A percentile compares a stretch with the other conserved stretches of the same genome.
These are phyloP conservation scores for Penaeus chinensis DNA, from an alignment of 1,140 invertebrate genomes.

Conservation along the genomic window DNA sequence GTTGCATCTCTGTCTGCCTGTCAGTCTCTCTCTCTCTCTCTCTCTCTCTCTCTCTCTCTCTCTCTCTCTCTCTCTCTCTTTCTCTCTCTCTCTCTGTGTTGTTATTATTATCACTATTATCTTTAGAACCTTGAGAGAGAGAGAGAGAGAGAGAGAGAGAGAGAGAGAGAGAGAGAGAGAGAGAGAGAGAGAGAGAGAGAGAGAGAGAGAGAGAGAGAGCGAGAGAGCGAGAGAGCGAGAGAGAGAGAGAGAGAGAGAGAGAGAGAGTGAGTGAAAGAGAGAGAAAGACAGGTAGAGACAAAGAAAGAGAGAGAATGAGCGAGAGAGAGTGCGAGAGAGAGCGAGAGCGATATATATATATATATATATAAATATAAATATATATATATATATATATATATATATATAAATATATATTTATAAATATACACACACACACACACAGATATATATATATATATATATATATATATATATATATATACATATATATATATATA, in stretches of 20 bases:
- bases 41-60: neutral
- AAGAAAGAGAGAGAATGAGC: neutral
- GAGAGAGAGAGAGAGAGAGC: no score
- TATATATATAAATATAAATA: neutral
- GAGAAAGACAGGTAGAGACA: neutral
- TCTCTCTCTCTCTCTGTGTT: neutral
- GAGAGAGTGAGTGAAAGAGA: no score
- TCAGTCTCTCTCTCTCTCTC: neutral
- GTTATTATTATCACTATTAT: neutral
- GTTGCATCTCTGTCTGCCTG: neutral
- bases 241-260: no score
- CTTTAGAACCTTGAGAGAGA: neutral
- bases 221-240: no score
- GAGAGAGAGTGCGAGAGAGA: conserved; percentile 13
- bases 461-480: no score
- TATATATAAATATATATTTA: no score
- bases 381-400: neutral
- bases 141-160: no score
- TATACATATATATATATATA: no score
- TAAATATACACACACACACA: no score
- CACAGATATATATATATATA: no score
- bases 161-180: no score
- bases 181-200: no score
- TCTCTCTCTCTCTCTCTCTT: neutral
- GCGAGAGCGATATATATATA: conserved; percentile 7